These are phyloP conservation scores for Himalopsyche phryganea DNA, from an alignment of 1,140 invertebrate genomes.

Conservation along the genomic window DNA sequence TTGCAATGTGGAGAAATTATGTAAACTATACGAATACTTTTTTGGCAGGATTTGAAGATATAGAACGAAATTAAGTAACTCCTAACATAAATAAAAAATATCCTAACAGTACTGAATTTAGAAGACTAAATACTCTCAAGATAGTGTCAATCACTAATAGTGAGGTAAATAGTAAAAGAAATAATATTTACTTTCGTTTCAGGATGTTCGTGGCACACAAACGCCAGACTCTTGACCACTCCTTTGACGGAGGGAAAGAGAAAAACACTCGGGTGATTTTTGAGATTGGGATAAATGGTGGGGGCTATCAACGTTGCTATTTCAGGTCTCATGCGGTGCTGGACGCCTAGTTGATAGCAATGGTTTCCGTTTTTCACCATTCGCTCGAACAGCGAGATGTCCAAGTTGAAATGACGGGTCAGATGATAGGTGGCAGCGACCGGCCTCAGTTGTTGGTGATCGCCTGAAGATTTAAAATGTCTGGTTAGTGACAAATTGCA, in stretches of 20 bases:
- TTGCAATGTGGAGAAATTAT: too few species aligned
- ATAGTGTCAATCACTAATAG: too few species aligned
- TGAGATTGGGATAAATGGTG: conserved; percentile 57
- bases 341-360: conserved; percentile 52
- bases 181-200: conserved; percentile 39
- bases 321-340: conserved; percentile 67
- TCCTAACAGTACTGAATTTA: too few species aligned
- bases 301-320: conserved; percentile 60
- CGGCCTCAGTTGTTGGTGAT: conserved; percentile 74
- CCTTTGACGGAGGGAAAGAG: conserved; percentile 52
- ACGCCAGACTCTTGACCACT: conserved; percentile 57
- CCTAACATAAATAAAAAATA: too few species aligned
- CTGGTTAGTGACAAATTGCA: too few species aligned
- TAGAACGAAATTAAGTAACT: too few species aligned
- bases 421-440: conserved; percentile 59
- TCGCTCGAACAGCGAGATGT: conserved; percentile 72
- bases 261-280: conserved; percentile 54
- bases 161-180: too few species aligned
- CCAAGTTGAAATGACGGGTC: conserved; percentile 57
- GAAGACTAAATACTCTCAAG: too few species aligned
- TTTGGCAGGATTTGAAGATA: too few species aligned
- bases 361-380: conserved; percentile 60
- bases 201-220: conserved; percentile 55
- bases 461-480: too few species aligned
- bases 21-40: too few species aligned